Base-by-base conservation (phyloP, 1,140 invertebrate species). In the Bombus consobrinus region DNA sequence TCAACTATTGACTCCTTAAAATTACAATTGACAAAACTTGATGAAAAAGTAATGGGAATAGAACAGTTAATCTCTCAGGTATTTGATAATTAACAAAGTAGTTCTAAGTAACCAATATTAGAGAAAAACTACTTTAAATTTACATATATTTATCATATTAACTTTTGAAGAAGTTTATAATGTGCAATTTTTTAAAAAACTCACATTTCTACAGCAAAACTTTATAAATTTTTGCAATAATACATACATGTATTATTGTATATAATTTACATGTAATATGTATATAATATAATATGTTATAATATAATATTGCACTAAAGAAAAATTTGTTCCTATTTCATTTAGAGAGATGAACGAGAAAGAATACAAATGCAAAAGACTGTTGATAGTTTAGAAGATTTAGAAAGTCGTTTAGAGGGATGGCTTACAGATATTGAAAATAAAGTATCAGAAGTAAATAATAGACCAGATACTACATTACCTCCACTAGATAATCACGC, bases 291-390 rank as follows among this genome's bases (percentile, higher is more conserved):
- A 66, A 66, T 32, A 64, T 32, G 28, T 64, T 18, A 53, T 22
- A 47, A 47, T 71, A n/a, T 39, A 32, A 69, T 71, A 57, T 22
- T 59, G 0, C 15, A 15, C 10, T n/a, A 76, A 71, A 53, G 25
- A 41, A 62, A 37, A 47, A 10, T 15, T 59, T 53, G 6, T 64
- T 75, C 68, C 72, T 43, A 59, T 83, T 47, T 80, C 81, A 80
- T 92, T 80, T 89, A 97, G 96, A 96, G 96, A 92, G 97, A 97
- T 90, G 97, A 97, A 90, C 94, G 96, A 80, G 97, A 97, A 85
- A 96, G 97, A 80, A 95, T 95, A 37, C 97, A 97, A 86, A 95
- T 97, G 80, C 96, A 97, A 82, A 97, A 97, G 90, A 97, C 96
- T 1, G 95, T 96, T 66, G 97, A 97, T 87, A 95, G 95, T 10